phyloP scores from a whole-genome alignment of 2,797 vertebrate genomes.

The Antennarius maculatus region DNA sequence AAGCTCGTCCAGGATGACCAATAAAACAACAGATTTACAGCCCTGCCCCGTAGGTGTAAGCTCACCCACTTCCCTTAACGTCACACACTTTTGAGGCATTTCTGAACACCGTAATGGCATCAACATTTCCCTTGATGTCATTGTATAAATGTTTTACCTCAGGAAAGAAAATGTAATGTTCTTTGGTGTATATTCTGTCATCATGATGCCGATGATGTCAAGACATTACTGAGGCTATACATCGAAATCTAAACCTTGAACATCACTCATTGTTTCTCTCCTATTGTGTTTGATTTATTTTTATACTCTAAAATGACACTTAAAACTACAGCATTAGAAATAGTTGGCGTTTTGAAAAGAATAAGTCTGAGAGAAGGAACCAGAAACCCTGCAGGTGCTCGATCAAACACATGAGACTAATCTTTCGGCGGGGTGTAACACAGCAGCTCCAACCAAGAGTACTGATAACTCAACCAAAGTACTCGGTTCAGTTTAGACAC shows the following conservation, averaged over 20 bases:
- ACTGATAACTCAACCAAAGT: conserved; percentile 4
- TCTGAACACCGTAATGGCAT: conserved; percentile 18
- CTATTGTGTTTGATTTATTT: background rate
- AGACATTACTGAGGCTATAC: conserved; percentile 3
- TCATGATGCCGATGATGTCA: conserved; percentile 23
- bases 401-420: conserved; percentile 29
- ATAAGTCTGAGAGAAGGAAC: conserved; percentile 6
- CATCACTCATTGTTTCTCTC: conserved; percentile 15
- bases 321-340: conserved; percentile 24
- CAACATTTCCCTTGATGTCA: conserved; percentile 14
- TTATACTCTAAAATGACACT: conserved; percentile 9
- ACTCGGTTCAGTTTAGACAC: background rate
- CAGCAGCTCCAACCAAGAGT: background rate
- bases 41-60: conserved; percentile 49
- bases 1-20: conserved; percentile 38
- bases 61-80: conserved; percentile 49
- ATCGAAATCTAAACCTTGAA: conserved; percentile 4
- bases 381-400: conserved; percentile 14
- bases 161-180: conserved; percentile 15
- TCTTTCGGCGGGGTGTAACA: conserved; percentile 16
- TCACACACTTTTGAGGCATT: conserved; percentile 27
- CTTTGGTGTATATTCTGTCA: conserved; percentile 12
- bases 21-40: conserved; percentile 63
- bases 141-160: conserved; percentile 1
- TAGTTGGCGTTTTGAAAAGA: background rate